Conservation (phyloP, 1,140 invertebrate species). For the Habropoda laboriosa region DNA sequence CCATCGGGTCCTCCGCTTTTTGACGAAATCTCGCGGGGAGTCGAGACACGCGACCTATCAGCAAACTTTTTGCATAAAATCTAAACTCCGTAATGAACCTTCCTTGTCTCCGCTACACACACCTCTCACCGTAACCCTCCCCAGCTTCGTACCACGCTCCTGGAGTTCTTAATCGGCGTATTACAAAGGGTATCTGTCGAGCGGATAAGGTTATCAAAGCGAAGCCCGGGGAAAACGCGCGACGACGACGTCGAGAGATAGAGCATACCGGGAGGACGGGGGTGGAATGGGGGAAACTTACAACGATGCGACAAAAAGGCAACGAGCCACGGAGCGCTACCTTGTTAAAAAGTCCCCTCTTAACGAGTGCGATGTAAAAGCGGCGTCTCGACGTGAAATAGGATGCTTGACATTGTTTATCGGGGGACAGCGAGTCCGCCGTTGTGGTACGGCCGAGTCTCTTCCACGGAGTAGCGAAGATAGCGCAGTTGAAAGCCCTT, state of each 20-base stretch:
- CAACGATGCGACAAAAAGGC: conserved; percentile 39
- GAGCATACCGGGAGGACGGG: not conserved
- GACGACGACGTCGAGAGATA: conserved; percentile 4
- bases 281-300: conserved; percentile 30
- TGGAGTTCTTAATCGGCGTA: conserved; percentile 43
- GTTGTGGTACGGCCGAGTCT: conserved; percentile 20
- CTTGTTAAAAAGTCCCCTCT: conserved; percentile 57
- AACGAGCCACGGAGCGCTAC: conserved; percentile 33
- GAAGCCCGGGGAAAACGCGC: not conserved
- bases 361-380: conserved; percentile 61
- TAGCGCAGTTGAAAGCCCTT: conserved; percentile 35
- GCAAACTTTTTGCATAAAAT: not conserved
- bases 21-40: too few species aligned
- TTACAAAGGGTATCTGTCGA: conserved; percentile 24
- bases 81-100: not conserved
- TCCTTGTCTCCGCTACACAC: not conserved
- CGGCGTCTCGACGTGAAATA: conserved; percentile 41
- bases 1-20: too few species aligned
- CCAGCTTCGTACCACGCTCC: too few species aligned
- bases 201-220: conserved; percentile 58
- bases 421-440: conserved; percentile 37
- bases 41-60: not conserved
- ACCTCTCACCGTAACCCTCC: not conserved
- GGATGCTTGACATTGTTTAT: conserved; percentile 67
- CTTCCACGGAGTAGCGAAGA: conserved; percentile 37